Evolutionary conservation across 2,888 invertebrate genomes (phyloP), one percentile per base, ranked within the genome.

Genomic region (Blomia tropicalis): DNA sequence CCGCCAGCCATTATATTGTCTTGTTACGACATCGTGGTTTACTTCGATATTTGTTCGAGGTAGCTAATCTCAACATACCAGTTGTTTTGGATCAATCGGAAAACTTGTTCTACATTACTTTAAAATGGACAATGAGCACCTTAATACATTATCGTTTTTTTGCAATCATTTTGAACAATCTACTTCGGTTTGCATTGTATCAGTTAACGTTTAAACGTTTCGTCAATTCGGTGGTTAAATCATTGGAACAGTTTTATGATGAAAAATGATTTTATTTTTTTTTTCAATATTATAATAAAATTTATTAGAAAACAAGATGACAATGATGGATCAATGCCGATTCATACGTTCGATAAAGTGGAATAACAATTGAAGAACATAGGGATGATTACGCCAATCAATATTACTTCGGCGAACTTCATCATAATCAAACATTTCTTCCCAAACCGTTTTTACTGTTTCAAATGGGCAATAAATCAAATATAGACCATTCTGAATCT

Each of bases 361-460:
- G 23, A 22, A 36, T 14, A 56, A 36, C 11, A 56, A 25, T 31
- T 56, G 56, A 11, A 56, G 29, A 2, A 56, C 56, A 31, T 56
- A 27, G 14, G 56, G 56, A 56, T 56, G 56, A 29, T 31, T 2
- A 29, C 29, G 17, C 56, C 56, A 56, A 36, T 56, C 56, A 30
- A 56, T 23, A 36, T 19, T 56, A 11, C 11, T 14, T 31, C 22
- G 4, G 4, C 5, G 29, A 27, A 54, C 54, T 7, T 54, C 5
- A 4, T 5, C 22, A 11, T 19, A 7, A 4, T 56, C 14, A 36
- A 56, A 30, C 4, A 56, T 56, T 36, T 56, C 29, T 11, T 3
- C 3, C 56, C 56, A 56, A 23, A 56, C 32, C 29, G 31, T 2
- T 36, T 29, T 23, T 11, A 56, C 29, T 2, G 29, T 2, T 4